Base-by-base conservation (phyloP, 2,113 vertebrate species). In the Sigmodon hispidus region DNA sequence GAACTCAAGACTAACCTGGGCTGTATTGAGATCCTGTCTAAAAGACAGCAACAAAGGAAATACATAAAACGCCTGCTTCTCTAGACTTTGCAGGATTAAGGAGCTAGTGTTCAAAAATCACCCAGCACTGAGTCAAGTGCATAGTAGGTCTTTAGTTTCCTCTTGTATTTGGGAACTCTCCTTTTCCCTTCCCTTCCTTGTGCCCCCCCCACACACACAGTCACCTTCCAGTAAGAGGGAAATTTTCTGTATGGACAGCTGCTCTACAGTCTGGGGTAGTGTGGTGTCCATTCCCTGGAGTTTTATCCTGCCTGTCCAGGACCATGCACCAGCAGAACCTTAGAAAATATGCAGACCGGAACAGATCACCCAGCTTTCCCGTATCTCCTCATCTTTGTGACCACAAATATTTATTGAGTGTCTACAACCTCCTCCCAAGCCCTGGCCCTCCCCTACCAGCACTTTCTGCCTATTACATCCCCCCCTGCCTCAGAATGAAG, bases 331-430 rank as follows among this genome's bases (percentile, higher is more conserved):
- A 63, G 50, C 31, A 50, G 76, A 83, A 40, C 5, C 75, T 93
- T 40, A 40, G 70, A 77, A 94, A 93, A 59, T 11, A 63, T 1
- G 0, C 52, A 79, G 13, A 11, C 57, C 73, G 81, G 48, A 5
- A 22, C n/a, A 79, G 34, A 70, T 88, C 69, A 75, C 22, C 48
- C 24, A 45, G 52, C 34, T 55, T 92, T 85, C 55, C 84, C 48
- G 21, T 81, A 83, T 96, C 77, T 57, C 69, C 83, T 72, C 48
- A 85, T 94, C 72, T 89, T 92, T 70, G 63, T 63, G 83, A 85
- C 73, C 48, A 43, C 72, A 94, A 76, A 40, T 55, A 80, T 92
- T 69, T 89, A 79, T 15, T 15, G 70, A 96, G 24, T 40, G 59
- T 50, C 63, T 87, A 21, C 69, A 69, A 13, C 81, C 48, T 89